These are phyloP conservation scores for Sporophila hypoxantha DNA, from an alignment of 2,113 vertebrate species.

Conservation along the genomic window DNA sequence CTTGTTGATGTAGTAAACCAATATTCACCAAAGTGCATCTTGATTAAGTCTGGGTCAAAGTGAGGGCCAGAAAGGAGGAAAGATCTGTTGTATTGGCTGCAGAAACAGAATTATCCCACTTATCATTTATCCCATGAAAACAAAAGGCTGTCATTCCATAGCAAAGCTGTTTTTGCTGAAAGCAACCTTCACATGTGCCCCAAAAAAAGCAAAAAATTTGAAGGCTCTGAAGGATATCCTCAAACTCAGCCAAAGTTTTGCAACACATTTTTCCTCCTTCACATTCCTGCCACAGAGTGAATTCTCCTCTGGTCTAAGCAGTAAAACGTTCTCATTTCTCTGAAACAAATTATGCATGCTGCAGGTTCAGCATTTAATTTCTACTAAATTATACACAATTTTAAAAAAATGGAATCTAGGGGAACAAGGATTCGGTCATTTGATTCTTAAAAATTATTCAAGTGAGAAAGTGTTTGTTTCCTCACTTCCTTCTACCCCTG, in stretches of 20 bases:
- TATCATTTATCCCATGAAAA: not conserved
- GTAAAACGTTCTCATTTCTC: not conserved
- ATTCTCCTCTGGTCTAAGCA: not conserved
- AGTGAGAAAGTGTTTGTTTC: not conserved
- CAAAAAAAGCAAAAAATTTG: not conserved
- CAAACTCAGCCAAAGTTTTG: not conserved
- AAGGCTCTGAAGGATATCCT: not conserved
- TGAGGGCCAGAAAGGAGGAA: not conserved
- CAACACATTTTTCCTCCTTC: not conserved
- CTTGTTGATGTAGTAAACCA: not conserved
- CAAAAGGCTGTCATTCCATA: not conserved
- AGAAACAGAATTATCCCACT: not conserved
- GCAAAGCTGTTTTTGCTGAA: not conserved
- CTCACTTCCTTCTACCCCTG: not conserved
- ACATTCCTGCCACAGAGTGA: rapidly evolving
- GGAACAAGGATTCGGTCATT: not conserved
- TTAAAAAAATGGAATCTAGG: not conserved
- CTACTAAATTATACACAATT: not conserved
- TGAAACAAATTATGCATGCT: not conserved
- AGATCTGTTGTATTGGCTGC: not conserved
- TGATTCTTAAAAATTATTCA: not conserved
- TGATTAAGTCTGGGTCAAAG: not conserved
- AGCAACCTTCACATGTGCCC: not conserved
- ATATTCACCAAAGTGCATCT: not conserved
- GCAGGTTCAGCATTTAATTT: not conserved